A percentile compares a stretch with the other conserved stretches of the same genome.
These are phyloP conservation scores for Pandion haliaetus DNA, from an alignment of 2,113 vertebrate genomes.

Conservation along the genomic window DNA sequence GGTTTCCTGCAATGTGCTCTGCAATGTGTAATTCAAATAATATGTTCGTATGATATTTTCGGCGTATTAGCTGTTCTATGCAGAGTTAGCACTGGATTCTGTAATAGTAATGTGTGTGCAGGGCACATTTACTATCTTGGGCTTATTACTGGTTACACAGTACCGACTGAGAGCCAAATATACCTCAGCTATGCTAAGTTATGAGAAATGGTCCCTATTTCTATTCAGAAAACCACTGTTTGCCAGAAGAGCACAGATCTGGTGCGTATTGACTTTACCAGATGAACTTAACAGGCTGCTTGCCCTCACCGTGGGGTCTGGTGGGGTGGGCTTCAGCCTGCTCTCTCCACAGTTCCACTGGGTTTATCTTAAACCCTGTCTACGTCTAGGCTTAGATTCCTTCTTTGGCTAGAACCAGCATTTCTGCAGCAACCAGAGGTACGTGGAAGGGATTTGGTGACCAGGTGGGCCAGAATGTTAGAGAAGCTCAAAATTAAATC, in stretches of 20 bases:
- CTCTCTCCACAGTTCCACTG: neutral
- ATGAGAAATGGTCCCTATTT: neutral
- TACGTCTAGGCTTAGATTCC: neutral
- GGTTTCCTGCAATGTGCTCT: conserved; percentile 2
- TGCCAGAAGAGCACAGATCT: neutral
- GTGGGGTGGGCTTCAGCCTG: neutral
- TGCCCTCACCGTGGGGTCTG: neutral
- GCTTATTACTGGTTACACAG: neutral
- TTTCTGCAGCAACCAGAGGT: neutral
- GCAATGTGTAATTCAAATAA: conserved; percentile 17
- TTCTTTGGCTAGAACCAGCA: neutral
- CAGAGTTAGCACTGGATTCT: neutral
- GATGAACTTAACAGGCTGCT: neutral
- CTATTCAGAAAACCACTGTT: neutral
- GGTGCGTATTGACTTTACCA: neutral
- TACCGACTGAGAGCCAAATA: neutral
- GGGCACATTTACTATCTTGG: neutral
- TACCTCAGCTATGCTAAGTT: neutral
- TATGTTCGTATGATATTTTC: neutral
- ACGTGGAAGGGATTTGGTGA: neutral
- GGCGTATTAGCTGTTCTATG: neutral
- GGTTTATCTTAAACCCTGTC: neutral
- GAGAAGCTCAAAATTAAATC: neutral
- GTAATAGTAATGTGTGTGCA: neutral
- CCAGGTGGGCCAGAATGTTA: neutral